Base-by-base conservation (phyloP, 2,888 invertebrate genomes). In the Tetramorium bicarinatum region DNA sequence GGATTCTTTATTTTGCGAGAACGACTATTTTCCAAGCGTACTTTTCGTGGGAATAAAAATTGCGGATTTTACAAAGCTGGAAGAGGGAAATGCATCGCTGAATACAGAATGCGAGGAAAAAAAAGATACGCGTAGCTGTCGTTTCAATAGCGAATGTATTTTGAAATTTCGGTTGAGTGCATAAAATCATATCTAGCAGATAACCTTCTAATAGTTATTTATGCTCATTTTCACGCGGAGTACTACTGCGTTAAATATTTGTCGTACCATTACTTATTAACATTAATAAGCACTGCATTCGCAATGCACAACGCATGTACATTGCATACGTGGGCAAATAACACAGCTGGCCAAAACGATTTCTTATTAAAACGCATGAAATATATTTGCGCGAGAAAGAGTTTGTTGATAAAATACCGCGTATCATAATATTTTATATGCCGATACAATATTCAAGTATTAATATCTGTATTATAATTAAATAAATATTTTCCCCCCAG, bases 1-100 rank as follows among this genome's bases (percentile, higher is more conserved):
- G 34, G 47, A 71, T 71, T 80, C 72, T 80, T 80, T 79, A 79
- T 79, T 80, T 71, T 25, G 21, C 21, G 72, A 80, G 25, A 38
- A 71, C 47, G 59, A 47, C 72, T 52, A 71, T 80, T 80, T 80
- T 80, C 25, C 38, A 59, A 71, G 79, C 25, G 38, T 71, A 80
- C 44, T 72, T 71, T 72, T 71, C 44, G 21, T 13, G 25, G 29
- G 34, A 80, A 80, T 80, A 80, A 80, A 80, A 80, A 59, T 71
- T 80, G 59, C 47, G 72, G 54, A 71, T 80, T 80, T 59, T 25
- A 38, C 72, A 72, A 80, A 71, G 79, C 52, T 47, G 72, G n/a
- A 71, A 71, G 67, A 79, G 71, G 21, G 25, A 79, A 79, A 56
- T 47, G 59, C 38, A 52, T 56, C 34, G 25, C 18, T 71, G 59